Evolutionary conservation across 2,797 vertebrate species (phyloP), one percentile per base, ranked within the genome.

Genomic region (Diplodus puntazzo): DNA sequence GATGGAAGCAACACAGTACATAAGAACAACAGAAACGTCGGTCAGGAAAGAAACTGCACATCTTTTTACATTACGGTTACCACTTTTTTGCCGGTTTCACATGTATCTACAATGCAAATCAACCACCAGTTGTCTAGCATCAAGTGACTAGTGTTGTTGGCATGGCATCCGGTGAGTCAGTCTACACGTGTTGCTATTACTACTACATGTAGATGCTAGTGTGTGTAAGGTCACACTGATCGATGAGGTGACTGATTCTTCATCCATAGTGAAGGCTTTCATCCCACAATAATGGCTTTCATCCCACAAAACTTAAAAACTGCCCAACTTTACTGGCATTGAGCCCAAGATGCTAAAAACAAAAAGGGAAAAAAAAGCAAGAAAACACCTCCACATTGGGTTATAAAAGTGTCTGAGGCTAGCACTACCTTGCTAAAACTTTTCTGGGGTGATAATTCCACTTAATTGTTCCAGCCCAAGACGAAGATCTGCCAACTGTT

Each of bases 381-480:
- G 20, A 71, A 30, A 17, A 4, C 18, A 5, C 1, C 45, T 64
- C 59, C 16, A 63, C 20, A 45, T 57, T 69, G 8, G 18, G n/a
- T 18, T 39, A 46, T 23, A 34, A 39, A 73, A 74, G 23, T 57
- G n/a, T 57, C 61, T 68, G 67, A 1, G 1, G 27, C 11, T 53
- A 52, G 2, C 11, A 42, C 11, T 7, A 45, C 34, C 46, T 61
- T 54, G 7, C 42, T 63, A 13, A 75, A 74, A 73, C 45, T 53
- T 86, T 75, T 80, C 55, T 17, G 48, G n/a, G 23, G 62, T 4
- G 20, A 81, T 83, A 67, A 48, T 80, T 75, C 72, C 60, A 48
- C 52, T 83, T 62, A 62, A 88, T 84, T 75, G 79, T 34, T 48
- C 43, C 39, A 72, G 54, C 25, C 69, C 21, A 53, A 64, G 43